Evolutionary conservation across 2,888 invertebrate species (phyloP).

Genomic region (Lysandra coridon): DNA sequence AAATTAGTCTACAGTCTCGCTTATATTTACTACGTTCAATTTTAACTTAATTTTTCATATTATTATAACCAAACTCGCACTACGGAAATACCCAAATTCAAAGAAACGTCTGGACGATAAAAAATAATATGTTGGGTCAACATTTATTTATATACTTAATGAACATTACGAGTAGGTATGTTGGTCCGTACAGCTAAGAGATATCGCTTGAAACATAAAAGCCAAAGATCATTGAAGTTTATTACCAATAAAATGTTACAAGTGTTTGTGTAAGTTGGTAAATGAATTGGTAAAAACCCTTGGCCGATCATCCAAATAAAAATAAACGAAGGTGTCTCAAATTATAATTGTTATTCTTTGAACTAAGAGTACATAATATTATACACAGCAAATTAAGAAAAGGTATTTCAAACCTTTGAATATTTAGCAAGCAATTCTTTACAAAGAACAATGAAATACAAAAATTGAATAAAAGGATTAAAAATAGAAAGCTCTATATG

Average conservation of each 20-base stretch:
- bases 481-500: background rate
- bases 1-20: background rate
- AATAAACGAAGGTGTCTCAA: background rate
- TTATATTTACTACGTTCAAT: too few relatives aligned
- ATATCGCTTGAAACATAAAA: conserved; percentile 20
- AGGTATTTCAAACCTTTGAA: too few relatives aligned
- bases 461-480: too few relatives aligned
- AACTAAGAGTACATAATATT: too few relatives aligned
- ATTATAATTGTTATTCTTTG: background rate
- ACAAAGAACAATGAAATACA: too few relatives aligned
- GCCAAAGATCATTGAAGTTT: conserved; percentile 11
- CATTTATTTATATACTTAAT: background rate
- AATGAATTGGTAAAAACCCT: background rate
- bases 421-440: too few relatives aligned
- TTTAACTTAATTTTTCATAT: background rate
- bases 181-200: background rate
- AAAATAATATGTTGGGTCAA: conserved; percentile 3
- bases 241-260: conserved; percentile 23
- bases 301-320: background rate
- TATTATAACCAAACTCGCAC: background rate
- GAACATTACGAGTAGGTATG: background rate
- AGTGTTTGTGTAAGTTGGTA: background rate
- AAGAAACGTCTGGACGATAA: background rate
- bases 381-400: too few relatives aligned
- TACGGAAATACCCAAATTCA: conserved; percentile 5